These are phyloP conservation scores for Stichodactyla mertensii DNA, from an alignment of 64 coral and sea anemone species.

Conservation along the genomic window DNA sequence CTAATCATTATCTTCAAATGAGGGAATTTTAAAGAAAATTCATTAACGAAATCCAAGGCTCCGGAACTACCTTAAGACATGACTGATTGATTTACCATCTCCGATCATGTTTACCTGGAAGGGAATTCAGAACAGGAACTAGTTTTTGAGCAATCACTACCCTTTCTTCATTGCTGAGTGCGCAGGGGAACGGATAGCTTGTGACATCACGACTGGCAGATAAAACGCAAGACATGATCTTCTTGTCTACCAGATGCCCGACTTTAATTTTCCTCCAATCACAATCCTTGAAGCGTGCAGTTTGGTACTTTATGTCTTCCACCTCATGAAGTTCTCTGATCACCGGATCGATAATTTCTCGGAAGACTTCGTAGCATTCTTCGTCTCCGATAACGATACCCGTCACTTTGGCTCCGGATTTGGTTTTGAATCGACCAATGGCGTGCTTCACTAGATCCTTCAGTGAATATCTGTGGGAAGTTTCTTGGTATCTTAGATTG, in stretches of 20 bases:
- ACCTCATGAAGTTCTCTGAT: background rate
- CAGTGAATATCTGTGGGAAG: background rate
- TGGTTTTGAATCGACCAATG: background rate
- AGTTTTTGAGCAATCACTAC: background rate
- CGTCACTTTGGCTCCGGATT: background rate
- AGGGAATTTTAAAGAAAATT: no score
- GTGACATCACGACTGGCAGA: slow-evolving; percentile 15
- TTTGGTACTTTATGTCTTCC: background rate
- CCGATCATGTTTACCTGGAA: slow-evolving; percentile 6
- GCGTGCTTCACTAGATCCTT: background rate
- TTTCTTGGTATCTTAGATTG: background rate
- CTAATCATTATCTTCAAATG: no score
- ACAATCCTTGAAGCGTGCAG: background rate
- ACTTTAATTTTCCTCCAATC: slow-evolving; percentile 27
- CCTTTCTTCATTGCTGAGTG: background rate
- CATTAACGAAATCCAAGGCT: no score
- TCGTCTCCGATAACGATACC: slow-evolving; percentile 34
- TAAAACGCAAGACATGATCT: background rate
- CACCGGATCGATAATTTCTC: slow-evolving; percentile 38
- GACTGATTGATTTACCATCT: no score
- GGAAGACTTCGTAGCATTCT: slow-evolving; percentile 36
- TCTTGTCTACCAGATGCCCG: slow-evolving; percentile 1
- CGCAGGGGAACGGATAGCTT: background rate
- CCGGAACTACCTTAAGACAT: no score
- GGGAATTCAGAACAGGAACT: background rate